Evolutionary conservation across 2,113 vertebrate species (phyloP), one percentile per base, ranked within the genome.

Genomic region (Aleadryas rufinucha): DNA sequence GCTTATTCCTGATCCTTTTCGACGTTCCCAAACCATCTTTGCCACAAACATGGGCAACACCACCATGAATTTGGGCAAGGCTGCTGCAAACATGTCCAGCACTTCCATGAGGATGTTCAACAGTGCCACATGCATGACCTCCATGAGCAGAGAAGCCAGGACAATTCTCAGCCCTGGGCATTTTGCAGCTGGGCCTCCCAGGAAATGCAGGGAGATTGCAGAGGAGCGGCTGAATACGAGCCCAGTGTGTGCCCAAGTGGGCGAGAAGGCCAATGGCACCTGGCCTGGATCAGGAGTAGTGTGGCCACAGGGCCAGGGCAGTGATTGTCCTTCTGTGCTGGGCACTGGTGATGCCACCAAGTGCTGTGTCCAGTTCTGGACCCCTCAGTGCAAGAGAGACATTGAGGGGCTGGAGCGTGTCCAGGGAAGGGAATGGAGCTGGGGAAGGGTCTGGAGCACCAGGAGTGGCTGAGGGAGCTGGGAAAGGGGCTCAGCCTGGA

Each of bases 351-450:
- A 35, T 1, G 70, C 24, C 60, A 75, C 52, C 50, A 16, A 1
- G 24, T 2, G 42, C 70, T 59, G 53, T 27, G 72, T 11, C 44
- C 53, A 18, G 9, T 27, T 59, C 45, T 77, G 72, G 63, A 5
- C 17, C 7, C 13, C 37, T 52, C 37, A 26, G 0, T 21, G 6
- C 10, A 30, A 1, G 30, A 13, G 4, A 5, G 31, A 42, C 6
- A 2, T 0, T 2, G 44, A 86, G 44, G 31, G 11, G 35, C 44
- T 86, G 52, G 61, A 59, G 11, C 0, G 0, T 50, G 44, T 31
- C 53, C 37, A 27, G 37, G 0, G 31, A 27, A 52, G 3, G 31
- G 14, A 86, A 37, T 0, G 0, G 61, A 68, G 61, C 26, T 59
- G 44, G 11, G 14, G 7, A 77, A 59, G 53, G 33, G 14, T 1